phyloP scores from a whole-genome alignment of 2,797 vertebrate genomes.

The Nasua narica region DNA sequence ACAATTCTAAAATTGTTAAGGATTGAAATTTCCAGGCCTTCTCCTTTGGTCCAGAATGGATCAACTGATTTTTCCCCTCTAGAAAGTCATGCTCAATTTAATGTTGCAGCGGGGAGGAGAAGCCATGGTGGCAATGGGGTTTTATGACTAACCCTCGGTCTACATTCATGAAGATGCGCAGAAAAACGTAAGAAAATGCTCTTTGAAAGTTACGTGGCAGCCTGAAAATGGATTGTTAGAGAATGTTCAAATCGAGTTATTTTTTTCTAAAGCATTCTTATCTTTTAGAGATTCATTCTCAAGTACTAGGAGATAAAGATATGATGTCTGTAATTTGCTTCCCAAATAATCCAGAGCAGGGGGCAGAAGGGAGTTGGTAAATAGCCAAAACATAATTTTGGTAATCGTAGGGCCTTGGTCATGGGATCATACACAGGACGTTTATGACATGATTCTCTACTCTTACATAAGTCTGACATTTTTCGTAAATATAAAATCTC shows the following conservation, averaged over 20 bases:
- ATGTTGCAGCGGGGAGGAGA: background rate
- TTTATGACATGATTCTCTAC: background rate
- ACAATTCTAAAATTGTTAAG: background rate
- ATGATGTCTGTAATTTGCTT: background rate
- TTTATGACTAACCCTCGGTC: background rate
- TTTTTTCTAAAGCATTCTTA: background rate
- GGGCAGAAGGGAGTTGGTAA: background rate
- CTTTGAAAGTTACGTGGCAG: background rate
- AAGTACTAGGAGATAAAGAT: background rate
- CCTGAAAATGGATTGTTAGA: background rate
- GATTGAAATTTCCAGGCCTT: background rate
- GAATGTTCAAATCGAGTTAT: background rate
- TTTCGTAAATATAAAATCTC: background rate
- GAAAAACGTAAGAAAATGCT: background rate
- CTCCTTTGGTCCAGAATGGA: background rate
- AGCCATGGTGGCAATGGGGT: rapidly evolving
- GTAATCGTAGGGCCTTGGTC: background rate
- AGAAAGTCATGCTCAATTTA: background rate
- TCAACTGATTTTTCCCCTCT: background rate
- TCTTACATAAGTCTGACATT: background rate
- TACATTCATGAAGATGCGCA: background rate
- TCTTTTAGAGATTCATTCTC: background rate
- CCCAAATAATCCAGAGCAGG: background rate
- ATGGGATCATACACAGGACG: background rate
- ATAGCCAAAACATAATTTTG: background rate